A percentile compares a stretch with the other conserved stretches of the same genome.
phyloP scores from a whole-genome alignment of 2,888 invertebrate genomes.

The Hartigia nigra region DNA sequence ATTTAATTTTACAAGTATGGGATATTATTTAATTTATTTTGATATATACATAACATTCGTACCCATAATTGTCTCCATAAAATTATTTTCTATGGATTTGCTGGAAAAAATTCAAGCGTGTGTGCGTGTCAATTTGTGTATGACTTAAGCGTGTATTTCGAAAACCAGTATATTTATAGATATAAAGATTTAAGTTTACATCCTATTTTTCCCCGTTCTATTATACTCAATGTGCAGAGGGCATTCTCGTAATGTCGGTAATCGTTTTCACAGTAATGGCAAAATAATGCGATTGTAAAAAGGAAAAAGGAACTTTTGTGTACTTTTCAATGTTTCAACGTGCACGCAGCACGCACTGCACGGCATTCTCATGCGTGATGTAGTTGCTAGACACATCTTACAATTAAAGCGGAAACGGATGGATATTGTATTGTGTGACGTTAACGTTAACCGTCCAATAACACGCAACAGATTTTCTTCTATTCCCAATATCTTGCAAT shows the following conservation, averaged over 20 bases:
- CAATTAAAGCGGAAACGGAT: conserved; percentile 20
- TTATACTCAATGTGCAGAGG: neutral
- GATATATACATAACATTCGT: too few relatives aligned
- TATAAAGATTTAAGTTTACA: neutral
- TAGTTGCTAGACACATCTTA: conserved; percentile 14
- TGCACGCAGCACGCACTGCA: conserved; percentile 5
- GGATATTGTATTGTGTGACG: conserved; percentile 33
- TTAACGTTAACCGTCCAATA: conserved; percentile 34
- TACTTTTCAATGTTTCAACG: neutral
- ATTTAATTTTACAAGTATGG: neutral
- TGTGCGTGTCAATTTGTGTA: too few relatives aligned
- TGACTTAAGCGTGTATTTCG: neutral
- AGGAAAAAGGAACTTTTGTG: neutral
- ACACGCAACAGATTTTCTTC: conserved; percentile 31
- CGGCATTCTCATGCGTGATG: conserved; percentile 2
- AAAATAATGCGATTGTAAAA: neutral
- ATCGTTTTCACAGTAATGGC: neutral
- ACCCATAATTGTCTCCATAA: too few relatives aligned
- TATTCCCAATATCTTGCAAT: neutral
- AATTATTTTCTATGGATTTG: too few relatives aligned
- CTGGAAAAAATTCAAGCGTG: too few relatives aligned
- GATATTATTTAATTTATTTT: too few relatives aligned
- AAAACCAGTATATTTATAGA: neutral
- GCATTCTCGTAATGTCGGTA: neutral
- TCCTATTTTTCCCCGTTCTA: neutral